Evolutionary conservation across 1,140 invertebrate genomes (phyloP), one percentile per base, ranked within the genome.

Genomic region (Monomorium pharaonis): DNA sequence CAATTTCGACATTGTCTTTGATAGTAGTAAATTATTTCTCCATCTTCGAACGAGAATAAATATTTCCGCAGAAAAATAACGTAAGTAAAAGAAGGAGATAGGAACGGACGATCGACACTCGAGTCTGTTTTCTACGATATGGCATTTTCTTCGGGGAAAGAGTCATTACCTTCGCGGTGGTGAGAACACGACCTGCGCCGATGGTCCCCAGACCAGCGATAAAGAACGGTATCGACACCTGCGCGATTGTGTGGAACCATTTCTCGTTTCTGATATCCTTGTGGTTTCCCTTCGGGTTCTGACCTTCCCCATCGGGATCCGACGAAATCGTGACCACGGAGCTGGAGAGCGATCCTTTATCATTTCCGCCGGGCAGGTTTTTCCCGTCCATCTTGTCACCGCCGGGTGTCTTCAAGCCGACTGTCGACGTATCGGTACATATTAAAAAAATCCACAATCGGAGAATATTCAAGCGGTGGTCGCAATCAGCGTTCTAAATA

Each of bases 171-270:
- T 98, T 96, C 37, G 98, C 98, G 84, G 95, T 96, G 54, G 97
- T 98, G 0, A 99, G 95, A 0, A 99, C 97, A 44, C 99, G 95
- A 44, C 98, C 98, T 91, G 98, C 98, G 4, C 98, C 98, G 67
- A 99, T 99, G 88, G 98, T 99, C 6, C 99, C 99, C 89, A 98
- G 96, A 54, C 98, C 98, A 63, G 98, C 98, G 58, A 99, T 97
- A 91, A 99, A 97, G 95, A 99, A 99, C 2, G 99, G 99, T 81
- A 99, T 97, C n/a, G 98, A 97, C 0, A 99, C 98, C 95, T 99
- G 98, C 85, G 98, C 93, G 65, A 97, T 94, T 30, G 98, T 98
- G 9, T 96, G 96, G 91, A 96, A 97, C 96, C 97, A 98, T 95
- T 96, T 96, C 93, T 98, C 98, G 84, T 63, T 44, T 96, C 96